Evolutionary conservation across 2,113 vertebrate genomes (phyloP), one percentile per base, ranked within the genome.

Genomic region (Kryptolebias marmoratus): DNA sequence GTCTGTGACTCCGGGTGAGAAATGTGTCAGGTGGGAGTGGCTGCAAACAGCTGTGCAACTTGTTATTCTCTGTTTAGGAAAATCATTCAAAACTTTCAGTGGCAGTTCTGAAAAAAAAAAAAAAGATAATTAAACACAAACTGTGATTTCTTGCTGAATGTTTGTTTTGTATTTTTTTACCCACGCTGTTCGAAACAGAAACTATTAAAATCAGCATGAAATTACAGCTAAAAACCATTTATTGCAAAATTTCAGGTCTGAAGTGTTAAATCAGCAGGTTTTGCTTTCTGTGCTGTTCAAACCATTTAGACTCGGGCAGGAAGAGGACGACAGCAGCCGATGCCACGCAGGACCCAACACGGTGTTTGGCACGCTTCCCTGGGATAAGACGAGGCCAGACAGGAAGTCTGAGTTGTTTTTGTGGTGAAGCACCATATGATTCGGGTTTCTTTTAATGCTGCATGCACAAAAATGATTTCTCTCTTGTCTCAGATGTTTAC

Each of bases 1-100:
- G 60, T 61, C 65, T 16, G 74, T 80, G 86, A 89, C 68, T 81
- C 76, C 13, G 77, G 56, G 71, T 63, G 70, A 75, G 75, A 88
- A 80, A 70, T 81, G 81, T 85, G 83, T 81, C 5, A 30, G 64
- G 61, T 54, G 14, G 73, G 80, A 79, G 70, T 45, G 80, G 63
- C 71, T 73, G 71, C 55, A 77, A 81, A 83, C 75, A 77, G 77
- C 80, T 88, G 74, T 71, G 71, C 67, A 68, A 60, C 61, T 75
- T 82, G 65, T 66, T 81, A 44, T 80, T 69, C 72, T 57, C n/a
- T 16, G 1, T 63, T 80, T 75, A 62, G 55, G 39, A 7, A 39
- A 55, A 64, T 56, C 18, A 52, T 39, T 79, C 32, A 53, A 15
- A 48, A 15, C 39, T 12, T 39, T 55, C 22, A 53, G 52, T 22